Base-by-base conservation (phyloP, 2,888 invertebrate species). In the Stenodera caucasica region DNA sequence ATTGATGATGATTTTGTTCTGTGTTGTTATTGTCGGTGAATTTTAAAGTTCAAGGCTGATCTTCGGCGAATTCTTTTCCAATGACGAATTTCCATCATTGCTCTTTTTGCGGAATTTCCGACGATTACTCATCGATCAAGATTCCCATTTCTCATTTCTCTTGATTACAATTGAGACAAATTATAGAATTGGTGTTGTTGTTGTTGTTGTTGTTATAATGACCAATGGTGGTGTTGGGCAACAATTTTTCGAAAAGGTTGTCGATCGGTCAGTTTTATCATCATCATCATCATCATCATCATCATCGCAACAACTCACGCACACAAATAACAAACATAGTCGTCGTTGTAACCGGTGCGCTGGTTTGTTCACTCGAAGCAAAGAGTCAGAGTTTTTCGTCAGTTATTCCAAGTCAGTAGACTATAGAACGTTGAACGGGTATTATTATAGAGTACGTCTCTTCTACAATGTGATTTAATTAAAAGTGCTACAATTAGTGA, bases 41-140 rank as follows among this genome's bases (percentile, higher is more conserved):
- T 26, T 26, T 26, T 45, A 63, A 64, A 64, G 66, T 66, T 66
- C 66, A 66, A 66, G 66, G 61, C 53, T 65, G 60, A 49, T 61
- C 61, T 63, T 65, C 55, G 60, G 57, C 63, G 62, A 66, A 68
- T 68, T 68, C 66, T 66, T 68, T 55, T 35, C 52, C 55, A 65
- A 63, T 66, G 68, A 66, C 68, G 64, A 64, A 61, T 21, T 5
- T 18, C 12, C 5, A 11, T 3, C 45, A 18, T 21, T 45, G 45
- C 45, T 21, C 21, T 21, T 45, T 21, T 45, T 45, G 45, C 21
- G 5, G 5, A 45, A 45, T 45, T 45, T 45, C 21, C 12, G 21
- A 1, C 18, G 45, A 45, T 45, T 45, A 45, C 45, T 45, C 45
- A 45, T 6, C 3, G 26, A n/a, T n/a, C n/a, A 26, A 26, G 26